Base-by-base conservation (phyloP, 2,888 invertebrate genomes). In the Protodeltote pygarga region DNA sequence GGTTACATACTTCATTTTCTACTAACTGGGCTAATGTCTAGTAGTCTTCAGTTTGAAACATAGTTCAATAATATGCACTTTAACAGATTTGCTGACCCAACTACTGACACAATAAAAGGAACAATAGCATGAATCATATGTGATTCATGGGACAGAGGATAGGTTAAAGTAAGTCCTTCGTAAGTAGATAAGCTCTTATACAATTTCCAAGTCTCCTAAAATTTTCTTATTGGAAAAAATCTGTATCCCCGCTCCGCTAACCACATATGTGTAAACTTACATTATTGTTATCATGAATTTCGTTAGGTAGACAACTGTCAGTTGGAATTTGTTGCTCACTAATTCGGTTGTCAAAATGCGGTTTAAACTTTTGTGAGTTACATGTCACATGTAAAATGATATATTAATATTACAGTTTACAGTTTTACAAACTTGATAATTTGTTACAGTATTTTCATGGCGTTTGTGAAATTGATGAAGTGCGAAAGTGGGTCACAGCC, bases 401-500 rank as follows among this genome's bases (percentile, higher is more conserved):
- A 20, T 19, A n/a, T 10, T 6, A 10, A 13, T 5, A 15, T 20
- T 13, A 19, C 13, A 52, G 19, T 25, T 6, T 20, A 3, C 16
- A 3, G 6, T 5, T n/a, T n/a, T n/a, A n/a, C n/a, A n/a, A n/a
- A n/a, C n/a, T n/a, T n/a, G n/a, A n/a, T n/a, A n/a, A n/a, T 29
- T 49, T 49, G 50, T 49, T 53, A 20, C 28, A 57, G 42, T 27
- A 66, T 20, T 33, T 69, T 25, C 20, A 51, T 6, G 32, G 61
- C 15, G 49, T 46, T 40, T 31, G 55, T 45, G 35, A 60, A 33
- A 59, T 34, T 29, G 17, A 32, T 27, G 29, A 40, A 19, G 15
- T 37, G 38, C 41, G 33, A 65, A 44, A 37, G 55, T 32, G 55
- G 46, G 8, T 55, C 53, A 1, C 72, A 64, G 29, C 96, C 96